Percentiles rank a stretch among this genome's conserved stretches.
Evolutionary conservation across 2,888 invertebrate species (phyloP).

Genomic region (Formica aserva): DNA sequence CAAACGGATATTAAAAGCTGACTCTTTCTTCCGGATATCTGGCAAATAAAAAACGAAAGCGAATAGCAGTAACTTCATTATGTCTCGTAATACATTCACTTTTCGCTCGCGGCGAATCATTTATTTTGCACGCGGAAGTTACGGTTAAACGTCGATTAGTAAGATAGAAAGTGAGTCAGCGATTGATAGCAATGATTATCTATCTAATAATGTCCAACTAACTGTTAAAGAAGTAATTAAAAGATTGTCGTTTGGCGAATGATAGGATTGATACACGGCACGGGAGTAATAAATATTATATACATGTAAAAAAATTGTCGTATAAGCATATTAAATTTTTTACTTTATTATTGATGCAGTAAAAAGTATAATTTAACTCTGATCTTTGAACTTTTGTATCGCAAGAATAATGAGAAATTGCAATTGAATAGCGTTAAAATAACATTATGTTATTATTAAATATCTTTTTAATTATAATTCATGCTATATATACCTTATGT

Average conservation of each 20-base stretch:
- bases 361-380: not conserved
- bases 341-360: not conserved
- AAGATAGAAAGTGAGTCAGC: constrained; percentile 44
- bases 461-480: not conserved
- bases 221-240: constrained; percentile 18
- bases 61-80: constrained; percentile 26
- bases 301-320: not conserved
- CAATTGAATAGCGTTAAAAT: not conserved
- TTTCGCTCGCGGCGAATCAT: constrained; percentile 23
- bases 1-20: not conserved
- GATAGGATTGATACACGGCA: not conserved
- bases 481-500: not conserved
- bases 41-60: constrained; percentile 1
- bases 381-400: constrained; percentile 34
- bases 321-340: constrained; percentile 24
- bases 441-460: not conserved
- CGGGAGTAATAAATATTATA: not conserved
- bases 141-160: constrained; percentile 14
- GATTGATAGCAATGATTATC: constrained; percentile 22
- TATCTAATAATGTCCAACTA: not conserved
- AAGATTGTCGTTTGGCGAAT: not conserved
- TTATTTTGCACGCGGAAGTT: constrained; percentile 28
- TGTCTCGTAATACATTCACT: constrained; percentile 33
- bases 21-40: constrained; percentile 17
- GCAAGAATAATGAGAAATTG: not conserved